phyloP scores from a whole-genome alignment of 2,113 vertebrate species.

The Arothron firmamentum region DNA sequence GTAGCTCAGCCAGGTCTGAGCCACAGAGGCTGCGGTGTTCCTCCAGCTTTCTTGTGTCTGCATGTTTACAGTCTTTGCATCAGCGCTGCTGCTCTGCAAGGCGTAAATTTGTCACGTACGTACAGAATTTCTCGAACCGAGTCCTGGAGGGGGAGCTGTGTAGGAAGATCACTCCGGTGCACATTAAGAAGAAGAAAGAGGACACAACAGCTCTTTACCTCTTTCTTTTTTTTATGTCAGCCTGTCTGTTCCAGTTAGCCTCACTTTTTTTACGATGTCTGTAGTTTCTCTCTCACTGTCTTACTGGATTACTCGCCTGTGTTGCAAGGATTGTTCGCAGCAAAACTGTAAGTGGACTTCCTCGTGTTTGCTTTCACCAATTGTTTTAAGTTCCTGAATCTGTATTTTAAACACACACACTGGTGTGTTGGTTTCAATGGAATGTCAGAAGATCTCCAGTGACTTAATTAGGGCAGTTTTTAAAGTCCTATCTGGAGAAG shows the following conservation, averaged over 20 bases:
- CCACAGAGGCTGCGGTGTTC: conserved; percentile 31
- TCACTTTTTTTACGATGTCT: conserved; percentile 20
- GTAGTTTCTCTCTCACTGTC: conserved; percentile 17
- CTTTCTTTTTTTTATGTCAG: conserved; percentile 7
- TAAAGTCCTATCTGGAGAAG: conserved; percentile 29
- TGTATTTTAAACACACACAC: conserved; percentile 20
- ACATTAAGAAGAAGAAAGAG: conserved; percentile 53
- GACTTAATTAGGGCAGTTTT: conserved; percentile 62
- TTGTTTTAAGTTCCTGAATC: conserved; percentile 1
- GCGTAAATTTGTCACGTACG: conserved; percentile 18
- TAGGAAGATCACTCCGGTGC: conserved; percentile 32
- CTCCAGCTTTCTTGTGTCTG: conserved; percentile 12
- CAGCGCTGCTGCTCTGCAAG: conserved; percentile 28
- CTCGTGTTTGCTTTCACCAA: conserved; percentile 5
- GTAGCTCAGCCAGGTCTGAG: conserved; percentile 61
- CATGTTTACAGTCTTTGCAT: conserved; percentile 27
- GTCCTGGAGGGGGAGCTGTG: conserved; percentile 29
- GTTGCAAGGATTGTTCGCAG: conserved; percentile 38
- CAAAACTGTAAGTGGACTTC: conserved; percentile 64
- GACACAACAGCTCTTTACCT: conserved; percentile 45
- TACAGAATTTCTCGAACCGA: conserved; percentile 49
- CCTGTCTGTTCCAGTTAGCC: conserved; percentile 20
- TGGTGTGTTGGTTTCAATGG: conserved; percentile 36
- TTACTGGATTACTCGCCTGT: conserved; percentile 2
- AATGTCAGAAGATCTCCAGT: conserved; percentile 45